A percentile compares a stretch with the other conserved stretches of the same genome.
Evolutionary conservation across 2,113 vertebrate genomes (phyloP).

Genomic region (Hippolais icterina): DNA sequence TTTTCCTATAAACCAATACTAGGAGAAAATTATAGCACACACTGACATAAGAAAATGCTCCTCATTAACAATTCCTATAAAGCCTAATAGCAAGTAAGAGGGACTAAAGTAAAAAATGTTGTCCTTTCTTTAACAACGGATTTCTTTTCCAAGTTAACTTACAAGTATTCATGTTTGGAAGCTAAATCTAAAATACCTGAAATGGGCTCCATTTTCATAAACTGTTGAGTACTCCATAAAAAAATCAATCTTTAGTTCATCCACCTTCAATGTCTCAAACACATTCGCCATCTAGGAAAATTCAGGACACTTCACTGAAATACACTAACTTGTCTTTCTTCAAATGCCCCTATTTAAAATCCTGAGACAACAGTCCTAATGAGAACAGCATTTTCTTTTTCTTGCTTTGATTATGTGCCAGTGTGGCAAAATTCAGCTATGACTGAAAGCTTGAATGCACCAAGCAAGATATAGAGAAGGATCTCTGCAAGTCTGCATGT

Average conservation of each 20-base stretch:
- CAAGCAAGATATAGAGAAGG: not conserved
- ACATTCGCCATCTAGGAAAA: not conserved
- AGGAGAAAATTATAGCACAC: not conserved
- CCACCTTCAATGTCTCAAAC: not conserved
- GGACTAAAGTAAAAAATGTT: not conserved
- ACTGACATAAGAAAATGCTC: not conserved
- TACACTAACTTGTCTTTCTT: not conserved
- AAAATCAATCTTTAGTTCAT: not conserved
- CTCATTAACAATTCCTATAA: not conserved
- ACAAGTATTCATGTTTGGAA: not conserved
- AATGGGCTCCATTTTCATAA: not conserved
- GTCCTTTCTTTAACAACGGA: not conserved
- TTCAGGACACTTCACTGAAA: not conserved
- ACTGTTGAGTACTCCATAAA: not conserved
- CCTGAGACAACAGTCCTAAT: not conserved
- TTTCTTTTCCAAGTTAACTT: not conserved
- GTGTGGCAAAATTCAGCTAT: not conserved
- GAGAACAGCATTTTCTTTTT: not conserved
- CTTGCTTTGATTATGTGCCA: not conserved
- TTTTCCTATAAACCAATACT: not conserved
- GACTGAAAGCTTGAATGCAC: not conserved
- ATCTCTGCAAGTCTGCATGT: not conserved
- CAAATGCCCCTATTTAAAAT: not conserved
- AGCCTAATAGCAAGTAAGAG: not conserved
- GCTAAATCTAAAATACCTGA: not conserved